These are phyloP conservation scores for Limosa lapponica DNA, from an alignment of 2,797 vertebrate species.

Conservation along the genomic window DNA sequence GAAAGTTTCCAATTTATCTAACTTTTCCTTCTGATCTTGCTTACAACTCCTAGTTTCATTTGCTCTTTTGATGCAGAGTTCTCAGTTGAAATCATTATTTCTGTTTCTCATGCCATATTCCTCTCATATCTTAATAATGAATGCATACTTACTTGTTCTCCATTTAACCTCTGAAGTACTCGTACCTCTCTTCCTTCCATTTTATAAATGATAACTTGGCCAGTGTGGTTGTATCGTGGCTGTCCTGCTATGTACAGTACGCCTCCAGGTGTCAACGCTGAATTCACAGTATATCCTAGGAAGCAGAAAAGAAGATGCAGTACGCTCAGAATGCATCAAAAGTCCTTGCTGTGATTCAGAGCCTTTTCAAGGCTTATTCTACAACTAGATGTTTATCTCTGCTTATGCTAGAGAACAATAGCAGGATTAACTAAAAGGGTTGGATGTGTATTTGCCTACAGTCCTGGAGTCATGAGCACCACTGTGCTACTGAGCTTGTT, in stretches of 20 bases:
- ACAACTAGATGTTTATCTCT: neutral
- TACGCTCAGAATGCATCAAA: neutral
- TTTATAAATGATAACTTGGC: conserved; percentile 90
- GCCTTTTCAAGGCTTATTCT: neutral
- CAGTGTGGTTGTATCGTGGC: conserved; percentile 94
- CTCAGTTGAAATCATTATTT: neutral
- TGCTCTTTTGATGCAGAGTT: neutral
- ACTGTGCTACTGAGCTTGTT: neutral
- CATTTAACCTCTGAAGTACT: conserved; percentile 87
- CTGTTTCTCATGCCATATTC: neutral
- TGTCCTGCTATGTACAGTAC: conserved; percentile 91
- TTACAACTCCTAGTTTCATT: neutral
- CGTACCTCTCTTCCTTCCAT: conserved; percentile 75
- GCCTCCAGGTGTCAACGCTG: conserved; percentile 82
- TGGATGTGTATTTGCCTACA: neutral
- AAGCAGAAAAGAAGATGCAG: neutral
- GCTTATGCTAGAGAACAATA: neutral
- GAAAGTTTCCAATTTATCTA: neutral
- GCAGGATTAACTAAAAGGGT: neutral
- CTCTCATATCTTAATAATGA: neutral
- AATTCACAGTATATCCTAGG: conserved; percentile 92
- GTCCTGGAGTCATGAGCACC: neutral
- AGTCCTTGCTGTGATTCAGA: neutral
- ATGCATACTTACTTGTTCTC: conserved; percentile 87
- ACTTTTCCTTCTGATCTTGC: neutral